These are phyloP conservation scores for Cartodere bifasciata DNA, from an alignment of 2,888 invertebrate genomes.

Conservation along the genomic window DNA sequence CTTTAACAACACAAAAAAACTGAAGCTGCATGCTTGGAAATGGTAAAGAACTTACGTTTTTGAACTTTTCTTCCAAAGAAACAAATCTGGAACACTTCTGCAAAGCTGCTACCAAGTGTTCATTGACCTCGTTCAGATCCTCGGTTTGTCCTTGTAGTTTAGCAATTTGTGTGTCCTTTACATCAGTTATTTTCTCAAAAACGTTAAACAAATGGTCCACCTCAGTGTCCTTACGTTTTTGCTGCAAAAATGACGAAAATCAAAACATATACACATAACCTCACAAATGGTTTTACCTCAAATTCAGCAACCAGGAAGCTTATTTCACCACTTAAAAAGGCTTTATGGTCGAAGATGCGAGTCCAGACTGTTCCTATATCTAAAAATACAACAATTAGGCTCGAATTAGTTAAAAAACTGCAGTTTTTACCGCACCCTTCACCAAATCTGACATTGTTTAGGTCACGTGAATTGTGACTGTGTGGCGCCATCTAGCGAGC, in stretches of 20 bases:
- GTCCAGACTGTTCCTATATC: conserved; percentile 75
- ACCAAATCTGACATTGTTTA: conserved; percentile 27
- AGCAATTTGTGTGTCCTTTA: conserved; percentile 60
- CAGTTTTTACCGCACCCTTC: conserved; percentile 30
- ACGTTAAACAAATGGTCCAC: conserved; percentile 65
- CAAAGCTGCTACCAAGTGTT: conserved; percentile 52
- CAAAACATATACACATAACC: conserved; percentile 13
- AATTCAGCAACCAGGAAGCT: conserved; percentile 72
- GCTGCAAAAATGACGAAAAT: conserved; percentile 38
- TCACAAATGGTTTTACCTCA: conserved; percentile 47
- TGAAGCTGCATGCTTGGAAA: too few species aligned
- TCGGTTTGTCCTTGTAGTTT: conserved; percentile 46
- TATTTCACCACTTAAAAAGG: conserved; percentile 77
- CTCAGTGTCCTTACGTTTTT: conserved; percentile 65
- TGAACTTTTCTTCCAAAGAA: conserved; percentile 43
- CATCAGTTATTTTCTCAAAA: conserved; percentile 62
- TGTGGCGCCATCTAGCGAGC: neutral
- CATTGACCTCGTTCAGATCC: conserved; percentile 47
- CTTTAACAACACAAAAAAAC: too few species aligned
- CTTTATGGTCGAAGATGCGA: conserved; percentile 75
- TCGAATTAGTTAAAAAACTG: conserved; percentile 7
- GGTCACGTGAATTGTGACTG: neutral
- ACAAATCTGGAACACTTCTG: conserved; percentile 49
- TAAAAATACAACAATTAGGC: conserved; percentile 31
- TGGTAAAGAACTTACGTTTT: conserved; percentile 36